phyloP scores from a whole-genome alignment of 35 echinoderm and acorn worm genomes.

The Apostichopus japonicus region DNA sequence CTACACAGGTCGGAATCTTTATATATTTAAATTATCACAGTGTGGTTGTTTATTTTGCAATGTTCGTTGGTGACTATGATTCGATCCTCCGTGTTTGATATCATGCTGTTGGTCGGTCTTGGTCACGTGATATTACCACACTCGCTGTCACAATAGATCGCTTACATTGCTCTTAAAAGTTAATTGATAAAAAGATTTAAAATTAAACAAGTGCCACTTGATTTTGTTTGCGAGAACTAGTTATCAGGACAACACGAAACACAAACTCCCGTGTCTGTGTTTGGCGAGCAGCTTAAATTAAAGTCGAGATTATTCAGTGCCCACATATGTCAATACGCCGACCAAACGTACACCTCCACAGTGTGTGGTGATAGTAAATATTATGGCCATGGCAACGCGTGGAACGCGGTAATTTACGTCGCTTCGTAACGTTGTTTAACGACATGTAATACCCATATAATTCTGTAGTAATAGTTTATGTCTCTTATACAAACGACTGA shows the following conservation, averaged over 20 bases:
- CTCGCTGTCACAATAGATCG: background rate
- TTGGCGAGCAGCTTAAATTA: background rate
- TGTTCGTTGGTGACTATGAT: no score
- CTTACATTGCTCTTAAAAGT: background rate
- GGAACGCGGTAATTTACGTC: no score
- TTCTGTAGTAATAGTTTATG: no score
- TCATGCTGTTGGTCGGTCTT: background rate
- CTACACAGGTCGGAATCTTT: no score
- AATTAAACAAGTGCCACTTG: background rate
- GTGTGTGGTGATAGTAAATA: background rate
- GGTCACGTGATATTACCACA: background rate
- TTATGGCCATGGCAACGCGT: background rate
- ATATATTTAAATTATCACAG: no score
- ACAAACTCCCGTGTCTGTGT: slow-evolving; percentile 26
- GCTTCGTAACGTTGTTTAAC: no score
- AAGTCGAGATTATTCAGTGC: background rate
- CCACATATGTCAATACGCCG: background rate
- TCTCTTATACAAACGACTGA: no score
- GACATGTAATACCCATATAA: no score
- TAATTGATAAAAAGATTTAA: background rate
- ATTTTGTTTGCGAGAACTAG: background rate
- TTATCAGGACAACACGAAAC: background rate
- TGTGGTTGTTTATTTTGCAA: no score
- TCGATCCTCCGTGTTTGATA: no score
- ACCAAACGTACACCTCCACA: background rate